These are phyloP conservation scores for Marcusenius ussheri DNA, from an alignment of 2,113 vertebrate genomes.

Conservation along the genomic window DNA sequence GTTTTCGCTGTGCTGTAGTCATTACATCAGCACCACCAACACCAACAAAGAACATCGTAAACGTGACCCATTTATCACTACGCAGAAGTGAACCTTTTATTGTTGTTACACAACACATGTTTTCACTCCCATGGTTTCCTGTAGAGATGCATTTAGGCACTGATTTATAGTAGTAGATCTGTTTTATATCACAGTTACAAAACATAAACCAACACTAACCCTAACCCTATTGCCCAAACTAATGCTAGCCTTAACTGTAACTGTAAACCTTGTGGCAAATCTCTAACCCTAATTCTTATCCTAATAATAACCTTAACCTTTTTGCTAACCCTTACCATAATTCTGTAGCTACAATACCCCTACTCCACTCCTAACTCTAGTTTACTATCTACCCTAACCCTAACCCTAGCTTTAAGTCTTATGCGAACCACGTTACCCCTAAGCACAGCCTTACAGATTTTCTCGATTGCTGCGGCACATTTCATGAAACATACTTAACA, in stretches of 20 bases:
- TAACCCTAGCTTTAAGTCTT: neutral
- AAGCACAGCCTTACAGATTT: neutral
- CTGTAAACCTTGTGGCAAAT: neutral
- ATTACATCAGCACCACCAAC: neutral
- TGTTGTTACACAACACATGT: neutral
- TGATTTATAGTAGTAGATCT: neutral
- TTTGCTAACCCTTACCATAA: neutral
- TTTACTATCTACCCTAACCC: neutral
- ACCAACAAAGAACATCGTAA: neutral
- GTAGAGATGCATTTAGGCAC: neutral
- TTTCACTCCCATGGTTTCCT: neutral
- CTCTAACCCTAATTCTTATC: neutral
- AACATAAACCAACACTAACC: neutral
- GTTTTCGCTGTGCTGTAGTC: neutral
- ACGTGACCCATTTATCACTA: neutral
- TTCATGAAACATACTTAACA: neutral
- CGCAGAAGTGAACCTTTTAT: neutral
- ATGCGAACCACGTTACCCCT: neutral
- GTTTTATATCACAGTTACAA: neutral
- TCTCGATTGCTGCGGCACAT: neutral
- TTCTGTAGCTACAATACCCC: neutral
- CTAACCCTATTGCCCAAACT: neutral
- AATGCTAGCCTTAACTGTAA: neutral
- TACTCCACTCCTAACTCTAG: neutral
- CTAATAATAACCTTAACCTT: neutral